These are phyloP conservation scores for Lophius americanus DNA, from an alignment of 2,797 vertebrate species.

Conservation along the genomic window DNA sequence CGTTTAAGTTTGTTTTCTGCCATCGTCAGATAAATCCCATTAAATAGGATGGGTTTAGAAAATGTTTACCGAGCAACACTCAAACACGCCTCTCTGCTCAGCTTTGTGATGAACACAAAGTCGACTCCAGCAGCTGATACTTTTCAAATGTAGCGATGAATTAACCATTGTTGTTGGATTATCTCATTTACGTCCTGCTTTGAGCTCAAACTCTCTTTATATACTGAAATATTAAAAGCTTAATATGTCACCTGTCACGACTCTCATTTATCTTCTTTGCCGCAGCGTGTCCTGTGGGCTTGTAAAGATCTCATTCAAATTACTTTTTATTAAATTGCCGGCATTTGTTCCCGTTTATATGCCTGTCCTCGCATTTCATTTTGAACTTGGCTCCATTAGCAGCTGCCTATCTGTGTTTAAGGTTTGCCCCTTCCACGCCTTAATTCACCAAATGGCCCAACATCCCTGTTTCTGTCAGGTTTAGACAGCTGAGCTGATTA, in stretches of 20 bases:
- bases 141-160: constrained; percentile 59
- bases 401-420: constrained; percentile 58
- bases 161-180: constrained; percentile 76
- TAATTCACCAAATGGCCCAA: constrained; percentile 73
- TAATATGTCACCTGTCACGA: constrained; percentile 76
- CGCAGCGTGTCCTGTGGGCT: constrained; percentile 60
- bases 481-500: constrained; percentile 82
- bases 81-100: constrained; percentile 11
- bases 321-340: constrained; percentile 69
- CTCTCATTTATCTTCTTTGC: constrained; percentile 73
- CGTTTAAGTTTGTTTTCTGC: constrained; percentile 18
- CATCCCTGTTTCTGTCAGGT: constrained; percentile 68
- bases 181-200: constrained; percentile 65
- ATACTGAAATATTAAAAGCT: constrained; percentile 80
- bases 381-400: constrained; percentile 57
- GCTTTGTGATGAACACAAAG: constrained; percentile 26
- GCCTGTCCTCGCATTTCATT: constrained; percentile 61
- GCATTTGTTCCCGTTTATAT: constrained; percentile 65
- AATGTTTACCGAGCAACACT: not conserved
- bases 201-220: constrained; percentile 71
- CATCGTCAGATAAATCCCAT: constrained; percentile 11
- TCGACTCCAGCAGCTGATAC: constrained; percentile 60
- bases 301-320: constrained; percentile 62
- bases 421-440: constrained; percentile 55
- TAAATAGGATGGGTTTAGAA: not conserved